Conservation (phyloP, 2,113 vertebrate species). For the Anoplopoma fimbria region DNA sequence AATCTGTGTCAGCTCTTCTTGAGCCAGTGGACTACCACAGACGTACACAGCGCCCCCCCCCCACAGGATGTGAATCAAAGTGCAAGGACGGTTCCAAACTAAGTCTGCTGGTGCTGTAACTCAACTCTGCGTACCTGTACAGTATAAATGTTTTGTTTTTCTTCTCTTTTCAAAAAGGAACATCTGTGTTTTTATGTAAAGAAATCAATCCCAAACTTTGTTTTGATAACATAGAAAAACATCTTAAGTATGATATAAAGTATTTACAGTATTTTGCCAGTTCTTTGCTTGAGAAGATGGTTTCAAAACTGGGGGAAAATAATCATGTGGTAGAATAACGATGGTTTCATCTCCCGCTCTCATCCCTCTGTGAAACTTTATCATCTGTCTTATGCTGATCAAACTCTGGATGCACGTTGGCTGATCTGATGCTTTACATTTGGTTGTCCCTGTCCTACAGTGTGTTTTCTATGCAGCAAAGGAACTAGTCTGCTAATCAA, state of each 20-base stretch:
- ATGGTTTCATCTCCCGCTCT: slow-evolving; percentile 11
- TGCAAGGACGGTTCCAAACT: slow-evolving; percentile 20
- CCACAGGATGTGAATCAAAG: slow-evolving; percentile 39
- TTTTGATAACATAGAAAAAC: slow-evolving; percentile 58
- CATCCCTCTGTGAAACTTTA: slow-evolving; percentile 1
- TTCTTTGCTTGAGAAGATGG: slow-evolving; percentile 33
- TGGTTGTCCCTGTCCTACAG: background rate
- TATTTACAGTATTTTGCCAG: slow-evolving; percentile 56
- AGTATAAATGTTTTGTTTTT: slow-evolving; percentile 32
- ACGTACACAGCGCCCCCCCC: background rate
- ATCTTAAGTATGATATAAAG: slow-evolving; percentile 38
- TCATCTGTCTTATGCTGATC: background rate
- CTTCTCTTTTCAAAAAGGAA: slow-evolving; percentile 10
- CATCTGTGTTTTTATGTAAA: slow-evolving; percentile 59
- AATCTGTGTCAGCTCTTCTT: slow-evolving; percentile 8
- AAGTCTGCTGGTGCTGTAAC: slow-evolving; percentile 60
- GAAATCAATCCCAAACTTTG: slow-evolving; percentile 41
- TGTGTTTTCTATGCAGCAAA: background rate
- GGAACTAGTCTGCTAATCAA: background rate
- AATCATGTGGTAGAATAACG: slow-evolving; percentile 28
- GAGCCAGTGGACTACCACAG: slow-evolving; percentile 37
- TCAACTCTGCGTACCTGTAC: slow-evolving; percentile 52
- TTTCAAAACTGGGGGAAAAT: slow-evolving; percentile 2
- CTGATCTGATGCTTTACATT: slow-evolving; percentile 12
- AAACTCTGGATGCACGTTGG: slow-evolving; percentile 5